Conservation (phyloP, 2,113 vertebrate genomes). For the Anas platyrhynchos region DNA sequence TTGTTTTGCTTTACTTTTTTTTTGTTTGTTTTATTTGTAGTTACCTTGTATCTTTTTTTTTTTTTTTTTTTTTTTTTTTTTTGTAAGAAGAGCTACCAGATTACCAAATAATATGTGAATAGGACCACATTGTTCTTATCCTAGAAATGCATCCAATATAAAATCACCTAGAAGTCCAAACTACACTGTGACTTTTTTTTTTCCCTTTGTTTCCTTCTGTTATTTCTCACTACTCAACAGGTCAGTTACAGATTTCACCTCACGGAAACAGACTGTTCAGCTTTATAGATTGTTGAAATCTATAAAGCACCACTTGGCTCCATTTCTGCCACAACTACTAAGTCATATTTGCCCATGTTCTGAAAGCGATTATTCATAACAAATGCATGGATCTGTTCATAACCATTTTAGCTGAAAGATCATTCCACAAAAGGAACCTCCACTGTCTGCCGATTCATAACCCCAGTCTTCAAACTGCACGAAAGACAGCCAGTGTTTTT, state of each 20-base stretch:
- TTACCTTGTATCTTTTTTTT: neutral
- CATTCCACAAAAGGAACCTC: neutral
- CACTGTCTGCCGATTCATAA: conserved; percentile 11
- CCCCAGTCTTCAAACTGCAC: conserved; percentile 13
- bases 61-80: neutral
- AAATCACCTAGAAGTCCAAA: neutral
- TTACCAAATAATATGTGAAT: neutral
- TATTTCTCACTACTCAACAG: neutral
- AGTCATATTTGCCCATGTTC: conserved; percentile 2
- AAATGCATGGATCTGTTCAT: conserved; percentile 41
- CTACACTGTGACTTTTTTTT: neutral
- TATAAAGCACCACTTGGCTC: neutral
- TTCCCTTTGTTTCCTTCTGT: neutral
- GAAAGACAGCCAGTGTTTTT: conserved; percentile 16
- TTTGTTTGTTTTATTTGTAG: neutral
- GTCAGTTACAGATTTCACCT: conserved; percentile 12
- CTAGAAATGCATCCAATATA: neutral
- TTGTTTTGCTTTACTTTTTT: too few species aligned
- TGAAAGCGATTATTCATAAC: conserved; percentile 20
- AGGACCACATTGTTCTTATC: neutral
- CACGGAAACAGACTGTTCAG: neutral
- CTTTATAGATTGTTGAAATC: too few species aligned
- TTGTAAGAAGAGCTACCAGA: neutral
- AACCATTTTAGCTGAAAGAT: conserved; percentile 16
- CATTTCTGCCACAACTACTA: conserved; percentile 26